Evolutionary conservation across 2,888 invertebrate species (phyloP), one percentile per base, ranked within the genome.

Genomic region (Anodontia alba): DNA sequence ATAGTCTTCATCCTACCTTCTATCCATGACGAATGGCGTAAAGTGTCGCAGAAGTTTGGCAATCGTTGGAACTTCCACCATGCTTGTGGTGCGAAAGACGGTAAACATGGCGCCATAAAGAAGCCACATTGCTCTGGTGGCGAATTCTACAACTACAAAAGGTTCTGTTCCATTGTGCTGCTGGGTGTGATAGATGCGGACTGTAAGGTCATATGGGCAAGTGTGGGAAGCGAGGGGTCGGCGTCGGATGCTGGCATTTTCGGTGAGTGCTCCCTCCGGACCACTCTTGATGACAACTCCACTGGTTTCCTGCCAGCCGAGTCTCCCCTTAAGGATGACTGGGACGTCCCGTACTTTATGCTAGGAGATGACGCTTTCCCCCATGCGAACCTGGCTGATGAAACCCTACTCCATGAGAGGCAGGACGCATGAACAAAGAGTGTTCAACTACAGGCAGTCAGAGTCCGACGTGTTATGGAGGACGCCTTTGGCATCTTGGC

Each of bases 161-260:
- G 26, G 7, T 62, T 62, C 3, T 62, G 31, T 26, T 62, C 62
- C 12, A 62, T 62, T 15, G 31, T 17, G 7, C 23, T 20, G n/a
- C n/a, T n/a, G n/a, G n/a, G n/a, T n/a, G n/a, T n/a, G n/a, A 23
- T 8, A 17, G 62, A 62, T 33, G 62, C 62, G 20, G 62, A 62
- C 7, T 26, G 23, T 20, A 29, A 33, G 31, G 7, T 26, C 62
- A 5, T 23, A 8, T 62, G 62, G 62, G 62, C 20, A 33, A 29
- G 36, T 62, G n/a, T 62, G n/a, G 62, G 29, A 33, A 33, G 31
- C 31, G 29, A 62, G 5, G 29, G 62, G 36, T 29, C 62, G 7
- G 62, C 62, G 31, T 62, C 62, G 31, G 62, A 23, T 62, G 62
- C 62, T n/a, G 62, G 62, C 15, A 26, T 62, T 26, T 62, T 62